Percentiles rank a stretch among this genome's conserved stretches.
These are phyloP conservation scores for Neofelis nebulosa DNA, from an alignment of 2,113 vertebrate genomes.

Conservation along the genomic window DNA sequence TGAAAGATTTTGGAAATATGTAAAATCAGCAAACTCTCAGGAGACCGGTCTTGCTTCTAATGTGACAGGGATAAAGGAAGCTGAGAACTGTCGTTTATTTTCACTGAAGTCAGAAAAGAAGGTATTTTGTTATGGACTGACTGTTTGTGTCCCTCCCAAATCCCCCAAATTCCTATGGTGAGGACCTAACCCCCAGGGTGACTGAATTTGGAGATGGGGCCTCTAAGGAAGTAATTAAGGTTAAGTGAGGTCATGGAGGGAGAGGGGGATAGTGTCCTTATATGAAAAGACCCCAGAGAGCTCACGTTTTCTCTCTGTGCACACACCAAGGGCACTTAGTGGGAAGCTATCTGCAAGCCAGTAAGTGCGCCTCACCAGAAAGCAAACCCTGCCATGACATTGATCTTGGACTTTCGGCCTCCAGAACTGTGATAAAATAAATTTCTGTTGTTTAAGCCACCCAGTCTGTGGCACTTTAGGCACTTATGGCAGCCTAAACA, in stretches of 20 bases:
- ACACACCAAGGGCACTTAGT: neutral
- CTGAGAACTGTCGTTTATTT: neutral
- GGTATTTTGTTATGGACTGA: neutral
- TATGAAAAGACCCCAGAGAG: neutral
- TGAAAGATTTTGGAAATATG: neutral
- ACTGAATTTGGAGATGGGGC: neutral
- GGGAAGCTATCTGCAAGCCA: neutral
- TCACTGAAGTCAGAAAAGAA: constrained; percentile 7
- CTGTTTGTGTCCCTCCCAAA: too few species aligned
- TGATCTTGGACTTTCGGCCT: neutral
- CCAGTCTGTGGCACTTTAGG: neutral
- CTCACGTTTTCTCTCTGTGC: neutral
- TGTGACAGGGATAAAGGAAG: neutral
- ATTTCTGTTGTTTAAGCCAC: neutral
- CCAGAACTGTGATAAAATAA: neutral
- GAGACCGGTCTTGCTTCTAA: neutral
- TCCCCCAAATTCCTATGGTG: neutral
- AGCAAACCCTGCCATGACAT: neutral
- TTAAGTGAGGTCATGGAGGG: neutral
- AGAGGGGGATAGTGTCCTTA: neutral
- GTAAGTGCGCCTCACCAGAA: neutral
- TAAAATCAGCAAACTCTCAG: neutral
- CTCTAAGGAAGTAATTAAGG: neutral
- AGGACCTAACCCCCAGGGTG: neutral
- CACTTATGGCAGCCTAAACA: neutral